These are phyloP conservation scores for Cryptus viduatorius DNA, from an alignment of 2,888 invertebrate genomes.

Conservation along the genomic window DNA sequence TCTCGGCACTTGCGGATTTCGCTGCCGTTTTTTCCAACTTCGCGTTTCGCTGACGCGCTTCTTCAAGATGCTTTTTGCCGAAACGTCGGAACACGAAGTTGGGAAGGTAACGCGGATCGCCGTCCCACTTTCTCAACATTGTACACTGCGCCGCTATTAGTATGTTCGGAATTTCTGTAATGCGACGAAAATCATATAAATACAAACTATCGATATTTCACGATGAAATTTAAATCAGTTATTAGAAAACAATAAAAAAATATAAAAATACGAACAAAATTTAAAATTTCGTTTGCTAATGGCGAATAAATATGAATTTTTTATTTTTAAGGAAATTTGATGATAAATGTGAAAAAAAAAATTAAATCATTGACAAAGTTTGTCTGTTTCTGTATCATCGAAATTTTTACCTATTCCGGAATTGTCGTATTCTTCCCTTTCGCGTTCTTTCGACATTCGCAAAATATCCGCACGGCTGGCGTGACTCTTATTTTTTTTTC, in stretches of 20 bases:
- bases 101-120: conserved; percentile 88
- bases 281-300: background rate
- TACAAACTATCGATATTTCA: conserved; percentile 22
- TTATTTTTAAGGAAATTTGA: background rate
- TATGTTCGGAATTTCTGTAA: conserved; percentile 91
- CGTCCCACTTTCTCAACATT: conserved; percentile 89
- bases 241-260: background rate
- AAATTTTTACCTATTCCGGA: conserved; percentile 88
- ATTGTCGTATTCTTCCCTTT: conserved; percentile 90
- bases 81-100: conserved; percentile 89
- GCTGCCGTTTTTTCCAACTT: conserved; percentile 53
- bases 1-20: background rate
- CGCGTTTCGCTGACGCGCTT: conserved; percentile 80
- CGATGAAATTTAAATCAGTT: background rate
- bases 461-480: conserved; percentile 93
- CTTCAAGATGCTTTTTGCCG: conserved; percentile 83
- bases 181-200: conserved; percentile 11
- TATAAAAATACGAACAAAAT: background rate
- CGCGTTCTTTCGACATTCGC: conserved; percentile 91
- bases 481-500: conserved; percentile 91
- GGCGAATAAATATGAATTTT: background rate
- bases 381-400: background rate
- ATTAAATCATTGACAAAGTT: background rate
- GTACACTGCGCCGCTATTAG: conserved; percentile 87
- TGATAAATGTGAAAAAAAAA: no score